phyloP scores from a whole-genome alignment of 2,113 vertebrate species.

The Furnarius figulus region DNA sequence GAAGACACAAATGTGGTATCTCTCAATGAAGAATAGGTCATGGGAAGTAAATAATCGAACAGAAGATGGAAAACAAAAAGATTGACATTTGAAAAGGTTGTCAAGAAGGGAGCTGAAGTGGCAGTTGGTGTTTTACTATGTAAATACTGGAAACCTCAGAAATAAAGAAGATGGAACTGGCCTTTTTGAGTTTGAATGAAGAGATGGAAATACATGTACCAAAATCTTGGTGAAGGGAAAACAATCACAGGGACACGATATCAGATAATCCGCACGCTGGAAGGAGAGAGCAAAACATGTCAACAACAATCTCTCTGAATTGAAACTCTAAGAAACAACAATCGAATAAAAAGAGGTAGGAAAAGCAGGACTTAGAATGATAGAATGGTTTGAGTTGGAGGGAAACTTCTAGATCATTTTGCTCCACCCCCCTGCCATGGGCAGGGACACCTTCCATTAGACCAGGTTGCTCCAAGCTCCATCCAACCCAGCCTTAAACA shows the following conservation, averaged over 20 bases:
- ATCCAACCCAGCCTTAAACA: accelerated
- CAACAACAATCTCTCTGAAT: not conserved
- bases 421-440: not conserved
- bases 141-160: not conserved
- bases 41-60: not conserved
- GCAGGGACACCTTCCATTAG: not conserved
- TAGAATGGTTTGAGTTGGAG: not conserved
- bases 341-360: not conserved
- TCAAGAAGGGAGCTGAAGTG: not conserved
- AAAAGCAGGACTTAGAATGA: not conserved
- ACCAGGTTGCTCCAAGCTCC: accelerated
- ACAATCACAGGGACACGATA: not conserved
- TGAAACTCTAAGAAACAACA: not conserved
- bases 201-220: not conserved
- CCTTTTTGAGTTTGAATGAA: not conserved
- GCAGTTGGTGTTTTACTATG: not conserved
- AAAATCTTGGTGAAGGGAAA: not conserved
- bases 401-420: not conserved
- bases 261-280: not conserved
- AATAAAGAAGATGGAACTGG: accelerated
- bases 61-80: not conserved
- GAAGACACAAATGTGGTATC: not conserved
- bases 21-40: not conserved
- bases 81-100: slow-evolving; percentile 12
- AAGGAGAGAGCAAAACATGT: not conserved